phyloP scores from a whole-genome alignment of 2,888 invertebrate species.

The Branchellion lobata region DNA sequence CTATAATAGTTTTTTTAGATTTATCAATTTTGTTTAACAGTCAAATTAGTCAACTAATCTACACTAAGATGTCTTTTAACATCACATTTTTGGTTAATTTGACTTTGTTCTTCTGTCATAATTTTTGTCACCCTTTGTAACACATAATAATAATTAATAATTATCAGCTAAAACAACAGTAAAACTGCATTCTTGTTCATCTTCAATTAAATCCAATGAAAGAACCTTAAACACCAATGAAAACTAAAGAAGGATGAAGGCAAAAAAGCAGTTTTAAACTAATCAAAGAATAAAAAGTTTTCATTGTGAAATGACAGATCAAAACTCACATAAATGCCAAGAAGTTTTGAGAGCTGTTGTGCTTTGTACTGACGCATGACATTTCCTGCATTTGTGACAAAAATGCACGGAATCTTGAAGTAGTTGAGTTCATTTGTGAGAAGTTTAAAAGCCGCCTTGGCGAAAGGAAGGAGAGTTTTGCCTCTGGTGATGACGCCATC shows the following conservation, averaged over 20 bases:
- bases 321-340: slow-evolving; percentile 65
- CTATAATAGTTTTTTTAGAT: no score
- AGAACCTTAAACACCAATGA: background rate
- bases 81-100: no score
- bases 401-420: slow-evolving; percentile 68
- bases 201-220: background rate
- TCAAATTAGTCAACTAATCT: no score
- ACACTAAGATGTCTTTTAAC: no score
- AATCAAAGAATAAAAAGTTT: no score
- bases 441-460: slow-evolving; percentile 67
- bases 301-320: no score
- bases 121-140: no score
- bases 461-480: slow-evolving; percentile 67
- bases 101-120: no score
- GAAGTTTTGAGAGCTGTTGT: slow-evolving; percentile 67
- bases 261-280: no score
- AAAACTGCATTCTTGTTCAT: background rate
- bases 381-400: slow-evolving; percentile 72
- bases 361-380: slow-evolving; percentile 67
- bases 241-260: no score
- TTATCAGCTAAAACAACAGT: background rate
- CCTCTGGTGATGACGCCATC: slow-evolving; percentile 72
- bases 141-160: no score
- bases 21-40: no score
- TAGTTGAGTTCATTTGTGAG: slow-evolving; percentile 66